phyloP scores from a whole-genome alignment of 2,888 invertebrate species.

The Acronicta leporina region DNA sequence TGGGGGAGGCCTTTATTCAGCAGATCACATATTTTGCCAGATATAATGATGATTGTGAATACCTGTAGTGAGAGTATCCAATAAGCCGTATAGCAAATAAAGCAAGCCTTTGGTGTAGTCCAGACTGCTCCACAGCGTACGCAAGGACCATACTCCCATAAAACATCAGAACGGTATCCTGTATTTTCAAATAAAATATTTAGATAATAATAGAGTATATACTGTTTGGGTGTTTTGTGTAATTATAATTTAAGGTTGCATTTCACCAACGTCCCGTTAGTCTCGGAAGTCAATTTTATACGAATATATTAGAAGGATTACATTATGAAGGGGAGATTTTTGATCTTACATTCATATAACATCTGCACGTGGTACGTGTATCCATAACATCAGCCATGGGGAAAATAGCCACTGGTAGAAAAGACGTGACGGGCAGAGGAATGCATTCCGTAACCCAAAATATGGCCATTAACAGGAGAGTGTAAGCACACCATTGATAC shows the following conservation, averaged over 20 bases:
- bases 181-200: background rate
- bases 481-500: constrained; percentile 91
- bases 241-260: too few relatives aligned
- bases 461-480: constrained; percentile 92
- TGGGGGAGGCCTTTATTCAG: too few relatives aligned
- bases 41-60: too few relatives aligned
- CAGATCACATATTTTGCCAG: too few relatives aligned
- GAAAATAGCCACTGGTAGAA: constrained; percentile 94
- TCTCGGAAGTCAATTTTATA: too few relatives aligned
- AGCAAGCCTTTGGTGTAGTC: constrained; percentile 78
- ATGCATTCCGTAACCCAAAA: constrained; percentile 95
- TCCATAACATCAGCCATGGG: constrained; percentile 93
- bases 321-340: too few relatives aligned
- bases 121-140: constrained; percentile 79
- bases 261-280: too few relatives aligned
- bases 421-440: constrained; percentile 93
- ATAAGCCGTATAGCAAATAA: constrained; percentile 72
- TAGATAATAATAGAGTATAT: background rate
- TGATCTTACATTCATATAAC: constrained; percentile 89
- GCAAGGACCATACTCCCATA: constrained; percentile 78
- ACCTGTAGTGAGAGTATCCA: constrained; percentile 81
- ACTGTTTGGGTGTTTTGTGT: too few relatives aligned
- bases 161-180: constrained; percentile 75
- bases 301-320: too few relatives aligned
- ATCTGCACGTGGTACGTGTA: constrained; percentile 67